phyloP scores from a whole-genome alignment of 2,797 vertebrate genomes.

The Phoxinus dragarum region DNA sequence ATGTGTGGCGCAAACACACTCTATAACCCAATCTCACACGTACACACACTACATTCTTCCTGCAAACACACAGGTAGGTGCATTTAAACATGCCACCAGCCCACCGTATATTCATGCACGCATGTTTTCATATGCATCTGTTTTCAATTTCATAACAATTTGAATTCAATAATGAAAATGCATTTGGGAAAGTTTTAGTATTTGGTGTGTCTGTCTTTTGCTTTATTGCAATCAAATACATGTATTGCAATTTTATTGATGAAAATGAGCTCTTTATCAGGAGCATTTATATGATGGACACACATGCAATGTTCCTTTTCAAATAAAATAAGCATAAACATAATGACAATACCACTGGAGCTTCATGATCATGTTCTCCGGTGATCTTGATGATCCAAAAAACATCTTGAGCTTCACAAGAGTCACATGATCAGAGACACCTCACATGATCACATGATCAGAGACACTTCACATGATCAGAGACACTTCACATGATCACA shows the following conservation, averaged over 20 bases:
- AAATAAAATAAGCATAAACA: too few species aligned
- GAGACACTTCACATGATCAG: too few species aligned
- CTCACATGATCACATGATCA: too few species aligned
- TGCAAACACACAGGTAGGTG: slow-evolving; percentile 49
- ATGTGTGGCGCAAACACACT: slow-evolving; percentile 83
- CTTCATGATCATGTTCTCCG: neutral
- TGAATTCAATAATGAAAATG: neutral
- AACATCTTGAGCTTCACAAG: neutral
- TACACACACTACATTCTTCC: slow-evolving; percentile 4
- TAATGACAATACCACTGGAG: neutral
- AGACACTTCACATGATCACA: too few species aligned
- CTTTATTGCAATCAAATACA: neutral
- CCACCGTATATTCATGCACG: slow-evolving; percentile 46
- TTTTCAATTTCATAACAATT: neutral
- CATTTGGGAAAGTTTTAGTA: neutral
- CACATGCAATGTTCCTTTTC: neutral
- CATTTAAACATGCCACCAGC: slow-evolving; percentile 48
- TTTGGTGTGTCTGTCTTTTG: too few species aligned
- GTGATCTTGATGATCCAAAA: neutral
- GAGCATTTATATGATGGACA: neutral
- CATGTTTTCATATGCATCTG: slow-evolving; percentile 3
- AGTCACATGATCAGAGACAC: neutral
- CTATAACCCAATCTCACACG: slow-evolving; percentile 74
- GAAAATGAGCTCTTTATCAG: neutral
- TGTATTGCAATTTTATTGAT: neutral